Evolutionary conservation across 2,113 vertebrate species (phyloP), one percentile per base, ranked within the genome.

Genomic region (Cyphomyrus discorhynchus): DNA sequence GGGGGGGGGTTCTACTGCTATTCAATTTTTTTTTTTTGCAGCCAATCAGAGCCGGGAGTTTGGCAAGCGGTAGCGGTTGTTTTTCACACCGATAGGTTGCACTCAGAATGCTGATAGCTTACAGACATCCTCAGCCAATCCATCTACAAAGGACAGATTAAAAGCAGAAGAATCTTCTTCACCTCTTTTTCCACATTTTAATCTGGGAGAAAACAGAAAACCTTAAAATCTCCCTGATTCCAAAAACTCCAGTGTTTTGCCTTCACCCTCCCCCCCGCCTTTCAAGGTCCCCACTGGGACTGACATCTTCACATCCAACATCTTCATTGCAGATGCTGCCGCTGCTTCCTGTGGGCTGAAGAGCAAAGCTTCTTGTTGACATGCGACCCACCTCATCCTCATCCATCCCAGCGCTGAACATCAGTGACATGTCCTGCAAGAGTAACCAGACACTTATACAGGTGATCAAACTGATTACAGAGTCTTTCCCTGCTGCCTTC

Each of bases 231-330:
- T 94, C 95, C 95, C 93, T 93, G 93, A 96, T 95, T 93, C 94
- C 91, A 93, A 94, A 95, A 97, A 95, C 93, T 95, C 94, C 95
- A 93, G 91, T 93, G 93, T 97, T 97, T 82, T 42, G 15, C 96
- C 96, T 96, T 95, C 94, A 93, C 91, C 90, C 96, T 95, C 94
- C 92, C 95, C 91, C 95, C 96, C 92, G 93, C 93, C 97, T n/a
- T 62, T 58, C 2, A 62, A 27, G 24, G 58, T 27, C 96, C 93
- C 96, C 62, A 93, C 96, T 95, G 96, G 96, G 96, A 96, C 95
- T 96, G 96, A 97, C 96, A 96, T 96, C 96, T 97, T 97, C 97
- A 97, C 96, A 95, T 95, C 96, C 92, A 96, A 97, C 93, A 92
- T 91, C 95, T 96, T 96, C 94, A 92, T 97, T 96, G 95, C 95